Percentiles rank a stretch among this genome's conserved stretches.
Evolutionary conservation across 1,140 invertebrate genomes (phyloP).

Genomic region (Archegozetes longisetosus): DNA sequence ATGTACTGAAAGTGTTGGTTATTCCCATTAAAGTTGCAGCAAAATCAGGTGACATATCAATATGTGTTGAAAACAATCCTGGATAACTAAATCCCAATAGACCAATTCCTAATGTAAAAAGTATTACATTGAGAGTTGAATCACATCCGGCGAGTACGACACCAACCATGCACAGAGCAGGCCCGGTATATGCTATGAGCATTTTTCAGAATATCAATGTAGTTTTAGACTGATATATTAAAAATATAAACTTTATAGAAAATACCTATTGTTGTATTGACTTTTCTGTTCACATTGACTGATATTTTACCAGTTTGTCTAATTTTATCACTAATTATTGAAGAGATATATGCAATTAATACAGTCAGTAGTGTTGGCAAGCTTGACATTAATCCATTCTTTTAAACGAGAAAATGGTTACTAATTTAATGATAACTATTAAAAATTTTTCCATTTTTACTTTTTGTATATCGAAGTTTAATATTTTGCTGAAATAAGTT

Average conservation of each 20-base stretch:
- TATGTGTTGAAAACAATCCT: slow-evolving; percentile 16
- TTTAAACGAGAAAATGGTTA: slow-evolving; percentile 18
- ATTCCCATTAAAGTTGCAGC: slow-evolving; percentile 26
- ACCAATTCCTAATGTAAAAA: slow-evolving; percentile 18
- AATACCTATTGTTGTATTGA: slow-evolving; percentile 20
- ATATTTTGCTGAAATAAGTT: slow-evolving; percentile 77
- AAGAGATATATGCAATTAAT: slow-evolving; percentile 31
- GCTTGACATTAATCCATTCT: slow-evolving; percentile 40
- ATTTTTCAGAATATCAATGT: not conserved
- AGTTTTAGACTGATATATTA: not conserved
- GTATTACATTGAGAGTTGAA: slow-evolving; percentile 17
- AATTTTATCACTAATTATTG: slow-evolving; percentile 33
- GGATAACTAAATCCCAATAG: slow-evolving; percentile 15
- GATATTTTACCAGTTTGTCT: slow-evolving; percentile 19
- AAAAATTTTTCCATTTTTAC: slow-evolving; percentile 32
- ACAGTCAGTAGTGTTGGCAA: slow-evolving; percentile 39
- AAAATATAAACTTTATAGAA: not conserved
- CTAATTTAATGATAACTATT: slow-evolving; percentile 16
- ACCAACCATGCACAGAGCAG: slow-evolving; percentile 46
- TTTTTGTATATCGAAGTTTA: slow-evolving; percentile 69
- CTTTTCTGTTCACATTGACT: slow-evolving; percentile 19
- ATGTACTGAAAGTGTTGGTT: slow-evolving; percentile 25
- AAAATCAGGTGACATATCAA: slow-evolving; percentile 20
- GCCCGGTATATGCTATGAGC: slow-evolving; percentile 37
- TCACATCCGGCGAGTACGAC: slow-evolving; percentile 52